phyloP scores from a whole-genome alignment of 2,113 vertebrate species.

The Nesoenas mayeri region DNA sequence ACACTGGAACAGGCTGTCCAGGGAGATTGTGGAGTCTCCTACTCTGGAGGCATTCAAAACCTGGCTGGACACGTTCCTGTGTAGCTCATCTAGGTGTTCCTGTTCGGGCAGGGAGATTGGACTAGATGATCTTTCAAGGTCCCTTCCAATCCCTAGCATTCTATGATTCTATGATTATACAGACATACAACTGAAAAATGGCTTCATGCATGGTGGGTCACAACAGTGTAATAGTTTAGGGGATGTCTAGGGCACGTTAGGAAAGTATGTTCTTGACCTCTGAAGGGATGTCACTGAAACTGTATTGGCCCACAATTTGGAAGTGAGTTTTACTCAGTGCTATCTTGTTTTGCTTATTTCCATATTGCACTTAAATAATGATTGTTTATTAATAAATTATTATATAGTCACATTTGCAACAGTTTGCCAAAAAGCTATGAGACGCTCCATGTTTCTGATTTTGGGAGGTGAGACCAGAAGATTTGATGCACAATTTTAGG shows the following conservation, averaged over 20 bases:
- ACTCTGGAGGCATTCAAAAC: no score
- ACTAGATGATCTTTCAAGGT: no score
- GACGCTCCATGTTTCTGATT: background rate
- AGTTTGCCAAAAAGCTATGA: background rate
- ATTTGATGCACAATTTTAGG: background rate
- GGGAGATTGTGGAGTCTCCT: no score
- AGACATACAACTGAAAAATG: background rate
- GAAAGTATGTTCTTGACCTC: background rate
- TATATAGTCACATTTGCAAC: background rate
- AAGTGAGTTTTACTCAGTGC: background rate
- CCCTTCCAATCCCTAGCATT: no score
- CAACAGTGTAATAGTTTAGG: background rate
- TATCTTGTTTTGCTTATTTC: background rate
- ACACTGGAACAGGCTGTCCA: no score
- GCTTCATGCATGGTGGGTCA: background rate
- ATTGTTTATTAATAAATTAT: background rate
- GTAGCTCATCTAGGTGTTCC: no score
- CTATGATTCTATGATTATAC: background rate
- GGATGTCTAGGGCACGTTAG: background rate
- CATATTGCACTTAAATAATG: background rate
- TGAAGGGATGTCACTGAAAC: background rate
- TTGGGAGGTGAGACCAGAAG: background rate
- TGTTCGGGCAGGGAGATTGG: no score
- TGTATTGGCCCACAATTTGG: background rate
- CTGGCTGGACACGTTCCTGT: no score